These are phyloP conservation scores for Sebastiscus albofasciatus DNA, from an alignment of 2,797 vertebrate genomes.

Conservation along the genomic window DNA sequence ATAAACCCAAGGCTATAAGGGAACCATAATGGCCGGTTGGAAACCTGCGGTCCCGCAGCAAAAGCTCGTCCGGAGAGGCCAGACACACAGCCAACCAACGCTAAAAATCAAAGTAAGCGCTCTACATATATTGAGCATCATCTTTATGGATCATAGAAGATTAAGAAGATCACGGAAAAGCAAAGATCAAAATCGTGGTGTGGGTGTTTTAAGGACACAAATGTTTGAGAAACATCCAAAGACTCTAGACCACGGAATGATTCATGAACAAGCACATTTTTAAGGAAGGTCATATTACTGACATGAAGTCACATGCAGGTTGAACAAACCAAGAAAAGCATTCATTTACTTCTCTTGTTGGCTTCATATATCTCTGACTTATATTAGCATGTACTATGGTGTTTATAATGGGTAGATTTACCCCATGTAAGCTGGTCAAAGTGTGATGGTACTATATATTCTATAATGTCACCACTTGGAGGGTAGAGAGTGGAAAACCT, in stretches of 20 bases:
- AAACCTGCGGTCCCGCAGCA: too few relatives aligned
- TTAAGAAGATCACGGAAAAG: not conserved
- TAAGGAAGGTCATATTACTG: not conserved
- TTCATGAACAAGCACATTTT: not conserved
- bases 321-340: not conserved
- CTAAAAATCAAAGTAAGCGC: too few relatives aligned
- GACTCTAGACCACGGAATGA: not conserved
- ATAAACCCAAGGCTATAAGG: too few relatives aligned
- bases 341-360: not conserved
- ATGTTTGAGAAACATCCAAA: not conserved
- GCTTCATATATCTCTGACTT: not conserved
- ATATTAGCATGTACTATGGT: not conserved
- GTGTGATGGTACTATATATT: not conserved
- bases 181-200: not conserved
- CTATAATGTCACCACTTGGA: not conserved
- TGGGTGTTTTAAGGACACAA: not conserved
- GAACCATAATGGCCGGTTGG: too few relatives aligned
- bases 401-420: not conserved
- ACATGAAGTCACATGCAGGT: not conserved
- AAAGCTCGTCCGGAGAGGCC: too few relatives aligned
- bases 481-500: not conserved
- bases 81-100: too few relatives aligned
- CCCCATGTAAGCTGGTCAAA: not conserved
- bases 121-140: too few relatives aligned
- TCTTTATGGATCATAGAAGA: too few relatives aligned